Conservation (phyloP, 2,113 vertebrate species). For the Promerops cafer region DNA sequence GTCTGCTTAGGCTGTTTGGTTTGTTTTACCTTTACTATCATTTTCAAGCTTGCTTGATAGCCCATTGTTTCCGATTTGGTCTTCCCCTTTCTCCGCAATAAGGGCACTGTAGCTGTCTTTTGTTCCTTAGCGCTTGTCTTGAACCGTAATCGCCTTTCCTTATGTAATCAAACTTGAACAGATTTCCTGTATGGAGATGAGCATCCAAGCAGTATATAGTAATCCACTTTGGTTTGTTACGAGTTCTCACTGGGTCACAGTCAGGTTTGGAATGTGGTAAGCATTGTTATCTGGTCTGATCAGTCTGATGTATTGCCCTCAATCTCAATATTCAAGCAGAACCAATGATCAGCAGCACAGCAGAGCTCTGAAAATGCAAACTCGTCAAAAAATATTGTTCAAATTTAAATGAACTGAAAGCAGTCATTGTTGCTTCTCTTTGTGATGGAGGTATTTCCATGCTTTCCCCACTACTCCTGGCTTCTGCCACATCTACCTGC, state of each 20-base stretch:
- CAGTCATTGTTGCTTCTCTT: neutral
- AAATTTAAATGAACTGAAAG: neutral
- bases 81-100: neutral
- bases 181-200: neutral
- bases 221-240: neutral
- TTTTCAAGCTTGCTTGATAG: neutral
- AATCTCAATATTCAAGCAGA: neutral
- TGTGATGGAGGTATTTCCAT: neutral
- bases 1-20: neutral
- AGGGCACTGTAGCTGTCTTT: neutral
- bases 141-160: neutral
- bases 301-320: neutral
- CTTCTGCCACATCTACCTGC: neutral
- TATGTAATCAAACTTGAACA: neutral
- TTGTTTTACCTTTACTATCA: neutral
- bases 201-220: neutral
- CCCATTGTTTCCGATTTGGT: neutral
- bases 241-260: neutral
- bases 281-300: neutral
- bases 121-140: neutral
- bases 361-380: neutral
- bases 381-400: neutral
- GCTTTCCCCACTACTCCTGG: rapidly evolving
- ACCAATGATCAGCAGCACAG: neutral
- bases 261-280: neutral